Base-by-base conservation (phyloP, 2,113 vertebrate species). In the Stegostoma tigrinum region DNA sequence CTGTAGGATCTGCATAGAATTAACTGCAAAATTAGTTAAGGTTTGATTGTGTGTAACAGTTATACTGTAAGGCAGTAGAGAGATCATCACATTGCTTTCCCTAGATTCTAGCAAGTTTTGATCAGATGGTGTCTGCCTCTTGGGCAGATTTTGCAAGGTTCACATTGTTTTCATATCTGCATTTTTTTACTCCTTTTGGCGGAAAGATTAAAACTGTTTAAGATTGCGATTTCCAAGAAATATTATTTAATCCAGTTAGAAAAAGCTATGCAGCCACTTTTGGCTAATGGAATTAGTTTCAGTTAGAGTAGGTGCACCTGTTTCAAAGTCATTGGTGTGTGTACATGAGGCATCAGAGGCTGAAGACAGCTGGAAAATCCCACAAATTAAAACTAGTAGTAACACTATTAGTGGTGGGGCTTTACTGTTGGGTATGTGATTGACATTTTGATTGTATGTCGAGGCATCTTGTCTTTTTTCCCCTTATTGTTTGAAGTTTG, bases 281-380 rank as follows among this genome's bases (percentile, higher is more conserved):
- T 66, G 64, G 64, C 34, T 42, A 67, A 67, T 66, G 64, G 64
- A 67, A 67, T n/a, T 93, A 90, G 7, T n/a, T 61, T 30, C 55
- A 90, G 34, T 55, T 61, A 14, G 61, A 24, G 61, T 10, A 48
- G 38, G 17, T 10, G n/a, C 42, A 23, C 38, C 67, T 94, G 23
- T 94, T 94, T 67, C 90, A 38, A n/a, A 67, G 90, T 93, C 34
- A 67, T 93, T 93, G n/a, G 34, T 30, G n/a, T 90, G 87, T 30
- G 61, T 90, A 42, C n/a, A 2, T 64, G 23, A 93, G 52, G 64
- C 19, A n/a, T 6, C 64, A 67, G 55, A 93, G 19, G 30, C 23
- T 23, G 24, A 38, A 67, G 34, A 23, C 42, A n/a, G 90, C 61
- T 66, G 15, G 23, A 42, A 67, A 67, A 7, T 64, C 15, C 19